phyloP scores from a whole-genome alignment of 2,797 vertebrate species.

The Tiaroga cobitis region DNA sequence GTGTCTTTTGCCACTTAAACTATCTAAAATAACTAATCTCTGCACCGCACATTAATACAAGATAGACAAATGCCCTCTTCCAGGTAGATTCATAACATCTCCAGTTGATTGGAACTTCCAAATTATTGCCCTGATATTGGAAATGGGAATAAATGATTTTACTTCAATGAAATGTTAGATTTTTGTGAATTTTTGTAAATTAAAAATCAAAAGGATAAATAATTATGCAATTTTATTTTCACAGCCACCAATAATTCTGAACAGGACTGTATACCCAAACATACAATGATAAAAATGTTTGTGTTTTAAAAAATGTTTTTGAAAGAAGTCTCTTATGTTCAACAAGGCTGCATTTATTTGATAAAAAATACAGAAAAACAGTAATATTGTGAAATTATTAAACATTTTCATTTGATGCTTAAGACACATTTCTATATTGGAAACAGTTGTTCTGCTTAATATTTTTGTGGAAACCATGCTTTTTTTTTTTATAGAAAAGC shows the following conservation, averaged over 20 bases:
- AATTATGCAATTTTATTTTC: too few relatives aligned
- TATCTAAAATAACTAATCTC: neutral
- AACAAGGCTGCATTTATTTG: neutral
- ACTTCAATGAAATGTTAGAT: too few relatives aligned
- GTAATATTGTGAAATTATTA: too few relatives aligned
- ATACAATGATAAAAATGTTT: too few relatives aligned
- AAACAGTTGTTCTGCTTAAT: neutral
- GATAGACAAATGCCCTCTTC: neutral
- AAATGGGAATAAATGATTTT: neutral
- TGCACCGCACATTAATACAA: neutral
- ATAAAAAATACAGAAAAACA: too few relatives aligned
- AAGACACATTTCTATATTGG: neutral
- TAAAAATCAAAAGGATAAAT: too few relatives aligned
- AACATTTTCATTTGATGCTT: neutral
- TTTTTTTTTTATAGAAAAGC: neutral
- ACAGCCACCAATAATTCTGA: too few relatives aligned
- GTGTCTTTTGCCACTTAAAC: neutral
- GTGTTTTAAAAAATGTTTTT: too few relatives aligned
- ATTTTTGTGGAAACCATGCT: neutral
- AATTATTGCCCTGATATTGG: neutral
- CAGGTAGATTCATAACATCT: neutral
- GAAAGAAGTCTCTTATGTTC: too few relatives aligned
- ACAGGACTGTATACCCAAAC: too few relatives aligned
- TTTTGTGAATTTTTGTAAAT: too few relatives aligned
- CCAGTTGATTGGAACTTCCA: neutral